These are phyloP conservation scores for Pollenia angustigena DNA, from an alignment of 2,888 invertebrate species.

Conservation along the genomic window DNA sequence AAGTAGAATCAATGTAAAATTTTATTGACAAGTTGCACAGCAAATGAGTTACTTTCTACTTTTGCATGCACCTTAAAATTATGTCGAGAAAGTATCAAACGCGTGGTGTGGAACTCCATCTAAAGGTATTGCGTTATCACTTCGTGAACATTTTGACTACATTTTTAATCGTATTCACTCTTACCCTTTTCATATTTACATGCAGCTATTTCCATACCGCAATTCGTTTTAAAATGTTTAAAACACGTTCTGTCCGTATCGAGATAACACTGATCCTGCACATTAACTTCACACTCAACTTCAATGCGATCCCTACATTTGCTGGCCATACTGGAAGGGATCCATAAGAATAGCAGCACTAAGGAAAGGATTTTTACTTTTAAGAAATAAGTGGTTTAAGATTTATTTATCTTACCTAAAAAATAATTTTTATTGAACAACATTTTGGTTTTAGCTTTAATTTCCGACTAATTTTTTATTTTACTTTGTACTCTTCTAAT, in stretches of 20 bases:
- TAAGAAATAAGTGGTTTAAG: not conserved
- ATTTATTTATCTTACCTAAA: constrained; percentile 30
- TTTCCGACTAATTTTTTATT: constrained; percentile 43
- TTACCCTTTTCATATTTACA: constrained; percentile 57
- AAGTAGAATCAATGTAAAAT: too few relatives aligned
- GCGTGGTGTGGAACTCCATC: too few relatives aligned
- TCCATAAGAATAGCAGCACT: not conserved
- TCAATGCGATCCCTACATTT: constrained; percentile 18
- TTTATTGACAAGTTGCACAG: too few relatives aligned
- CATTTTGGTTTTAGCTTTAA: constrained; percentile 43
- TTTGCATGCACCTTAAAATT: too few relatives aligned
- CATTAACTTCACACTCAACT: not conserved
- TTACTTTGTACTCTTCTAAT: not conserved
- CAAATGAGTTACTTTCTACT: too few relatives aligned
- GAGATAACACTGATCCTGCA: constrained; percentile 49
- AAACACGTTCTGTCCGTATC: constrained; percentile 57
- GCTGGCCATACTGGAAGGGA: constrained; percentile 9
- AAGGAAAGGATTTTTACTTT: not conserved
- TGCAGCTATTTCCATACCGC: constrained; percentile 59
- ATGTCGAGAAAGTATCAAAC: too few relatives aligned
- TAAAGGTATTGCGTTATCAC: too few relatives aligned
- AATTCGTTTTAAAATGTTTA: constrained; percentile 58
- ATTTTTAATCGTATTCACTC: not conserved
- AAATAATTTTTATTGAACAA: constrained; percentile 31
- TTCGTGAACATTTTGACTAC: too few relatives aligned